Base-by-base conservation (phyloP, 2,113 vertebrate species). In the Chroicocephalus ridibundus region DNA sequence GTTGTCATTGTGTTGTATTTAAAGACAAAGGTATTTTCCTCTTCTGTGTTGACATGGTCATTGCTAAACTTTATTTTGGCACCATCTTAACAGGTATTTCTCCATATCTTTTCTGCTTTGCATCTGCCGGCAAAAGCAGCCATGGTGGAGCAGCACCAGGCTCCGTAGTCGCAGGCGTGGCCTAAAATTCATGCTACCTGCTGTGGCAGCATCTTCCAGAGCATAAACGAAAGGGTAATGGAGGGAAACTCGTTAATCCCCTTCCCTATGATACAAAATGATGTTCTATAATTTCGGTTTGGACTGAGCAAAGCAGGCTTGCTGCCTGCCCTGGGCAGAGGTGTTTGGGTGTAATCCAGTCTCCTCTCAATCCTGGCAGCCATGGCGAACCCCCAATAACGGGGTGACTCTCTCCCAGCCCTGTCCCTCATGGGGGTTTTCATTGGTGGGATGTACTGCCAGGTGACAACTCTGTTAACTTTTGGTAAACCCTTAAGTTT, bases 351-450 rank as follows among this genome's bases (percentile, higher is more conserved):
- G 10, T 11, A 69, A 60, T 40, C 16, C 16, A 24, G 8, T 58
- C 22, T 58, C 54, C 62, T 61, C 61, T 55, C 58, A 58, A 5
- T 66, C n/a, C 29, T 14, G 51, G 58, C 34, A 86, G 34, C 42
- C 12, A 2, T 27, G n/a, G 61, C 21, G 36, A 77, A 5, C 57
- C 54, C 7, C 0, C 24, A 46, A 7, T 17, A 29, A 31, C 0
- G 13, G 29, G 12, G 17, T 86, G 68, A 36, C 36, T 74, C 0
- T 65, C 34, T 58, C 77, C 29, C 57, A 86, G 32, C 51, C 18
- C 55, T n/a, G 18, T 47, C 42, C 25, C 29, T 58, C 2, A 0
- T 8, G 19, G 15, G 52, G 3, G 13, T 34, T 83, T 93, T 75
- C 31, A 13, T 42, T 47, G 55, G 15, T 29, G 55, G 65, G 27